A percentile compares a stretch with the other conserved stretches of the same genome.
These are phyloP conservation scores for Edolisoma coerulescens DNA, from an alignment of 2,113 vertebrate species.

Conservation along the genomic window DNA sequence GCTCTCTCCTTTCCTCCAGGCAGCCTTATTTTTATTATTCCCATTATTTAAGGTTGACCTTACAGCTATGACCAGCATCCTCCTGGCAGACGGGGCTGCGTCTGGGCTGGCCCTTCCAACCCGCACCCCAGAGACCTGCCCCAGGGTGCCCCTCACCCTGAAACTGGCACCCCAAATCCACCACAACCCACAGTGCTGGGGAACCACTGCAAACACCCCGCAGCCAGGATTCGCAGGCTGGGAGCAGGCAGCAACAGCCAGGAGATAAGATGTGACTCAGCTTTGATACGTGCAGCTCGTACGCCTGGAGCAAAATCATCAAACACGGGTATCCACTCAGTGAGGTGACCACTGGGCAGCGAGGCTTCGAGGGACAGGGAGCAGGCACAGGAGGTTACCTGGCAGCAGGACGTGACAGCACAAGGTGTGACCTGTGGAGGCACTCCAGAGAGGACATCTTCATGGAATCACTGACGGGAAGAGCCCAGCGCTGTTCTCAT, in stretches of 20 bases:
- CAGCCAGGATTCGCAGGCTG: background rate
- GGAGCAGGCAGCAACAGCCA: background rate
- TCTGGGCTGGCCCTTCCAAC: background rate
- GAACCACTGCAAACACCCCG: fast-evolving
- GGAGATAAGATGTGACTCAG: background rate
- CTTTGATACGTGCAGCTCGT: background rate
- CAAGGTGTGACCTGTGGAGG: background rate
- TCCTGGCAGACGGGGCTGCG: fast-evolving
- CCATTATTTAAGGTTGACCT: background rate
- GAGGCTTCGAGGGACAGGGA: background rate
- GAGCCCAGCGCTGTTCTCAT: background rate
- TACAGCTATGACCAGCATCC: background rate
- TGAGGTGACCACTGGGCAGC: fast-evolving
- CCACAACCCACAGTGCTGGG: fast-evolving
- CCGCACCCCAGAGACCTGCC: background rate
- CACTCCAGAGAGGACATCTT: background rate
- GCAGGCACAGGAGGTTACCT: background rate
- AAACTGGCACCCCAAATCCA: background rate
- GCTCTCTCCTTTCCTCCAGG: background rate
- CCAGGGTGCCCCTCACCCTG: background rate
- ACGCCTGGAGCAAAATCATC: background rate
- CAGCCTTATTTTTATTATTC: background rate
- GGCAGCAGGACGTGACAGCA: background rate
- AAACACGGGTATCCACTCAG: fast-evolving
- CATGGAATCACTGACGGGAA: fast-evolving